Evolutionary conservation across 1,140 invertebrate genomes (phyloP).

Genomic region (Heterodera carotae): DNA sequence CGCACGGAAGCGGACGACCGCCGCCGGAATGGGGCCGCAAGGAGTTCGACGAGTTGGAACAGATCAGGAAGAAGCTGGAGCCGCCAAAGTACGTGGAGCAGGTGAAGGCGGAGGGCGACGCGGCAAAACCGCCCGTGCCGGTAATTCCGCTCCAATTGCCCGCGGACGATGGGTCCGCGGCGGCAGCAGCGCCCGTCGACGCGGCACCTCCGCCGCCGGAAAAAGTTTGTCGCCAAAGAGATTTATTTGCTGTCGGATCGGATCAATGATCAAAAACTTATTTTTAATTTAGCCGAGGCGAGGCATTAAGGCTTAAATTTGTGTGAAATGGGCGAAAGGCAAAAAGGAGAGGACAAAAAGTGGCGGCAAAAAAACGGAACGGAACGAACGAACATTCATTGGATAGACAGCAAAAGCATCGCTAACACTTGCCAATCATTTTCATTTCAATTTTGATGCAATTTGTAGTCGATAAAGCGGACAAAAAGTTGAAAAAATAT

Average conservation of each 20-base stretch:
- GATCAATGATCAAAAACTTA: background rate
- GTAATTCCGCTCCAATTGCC: slow-evolving; percentile 68
- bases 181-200: slow-evolving; percentile 2
- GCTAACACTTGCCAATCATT: too few species aligned
- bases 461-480: too few species aligned
- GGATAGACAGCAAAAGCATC: background rate
- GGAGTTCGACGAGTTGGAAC: slow-evolving; percentile 58
- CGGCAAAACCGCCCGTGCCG: slow-evolving; percentile 67
- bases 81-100: slow-evolving; percentile 64
- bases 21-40: slow-evolving; percentile 58
- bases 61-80: slow-evolving; percentile 53
- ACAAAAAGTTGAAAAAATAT: too few species aligned
- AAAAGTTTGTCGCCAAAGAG: slow-evolving; percentile 13
- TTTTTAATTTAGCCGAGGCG: slow-evolving; percentile 13
- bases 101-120: slow-evolving; percentile 57
- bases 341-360: slow-evolving; percentile 1
- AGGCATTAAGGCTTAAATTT: slow-evolving; percentile 7
- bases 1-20: slow-evolving; percentile 50
- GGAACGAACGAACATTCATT: background rate
- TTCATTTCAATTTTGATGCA: too few species aligned
- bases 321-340: background rate
- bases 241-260: background rate
- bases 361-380: too few species aligned
- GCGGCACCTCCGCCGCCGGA: slow-evolving; percentile 30
- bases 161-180: slow-evolving; percentile 33